Conservation (phyloP, 2,888 invertebrate species). For the Dryomyza anilis region DNA sequence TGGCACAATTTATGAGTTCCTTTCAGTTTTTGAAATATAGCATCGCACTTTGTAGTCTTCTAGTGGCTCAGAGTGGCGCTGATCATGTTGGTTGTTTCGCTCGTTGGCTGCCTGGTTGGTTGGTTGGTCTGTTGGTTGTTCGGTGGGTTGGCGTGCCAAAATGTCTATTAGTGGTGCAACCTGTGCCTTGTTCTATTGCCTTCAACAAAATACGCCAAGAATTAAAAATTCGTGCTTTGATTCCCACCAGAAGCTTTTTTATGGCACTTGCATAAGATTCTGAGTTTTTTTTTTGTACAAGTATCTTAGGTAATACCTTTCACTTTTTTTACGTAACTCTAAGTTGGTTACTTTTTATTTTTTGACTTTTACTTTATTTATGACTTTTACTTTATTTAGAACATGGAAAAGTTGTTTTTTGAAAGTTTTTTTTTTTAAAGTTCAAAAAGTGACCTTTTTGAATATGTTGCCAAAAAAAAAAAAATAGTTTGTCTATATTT, state of each 20-base stretch:
- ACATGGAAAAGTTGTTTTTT: too few species aligned
- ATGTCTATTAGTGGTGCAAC: conserved; percentile 23
- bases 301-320: conserved; percentile 3
- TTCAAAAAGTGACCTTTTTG: too few species aligned
- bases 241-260: conserved; percentile 17
- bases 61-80: conserved; percentile 4
- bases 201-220: conserved; percentile 3
- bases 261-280: conserved; percentile 12
- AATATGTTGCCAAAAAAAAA: too few species aligned
- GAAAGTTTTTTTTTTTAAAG: too few species aligned
- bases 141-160: conserved; percentile 16
- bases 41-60: conserved; percentile 10
- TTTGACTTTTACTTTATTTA: too few species aligned
- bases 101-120: too few species aligned
- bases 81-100: too few species aligned
- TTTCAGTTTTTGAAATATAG: conserved; percentile 27
- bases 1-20: conserved; percentile 26
- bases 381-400: too few species aligned
- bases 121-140: background rate
- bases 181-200: conserved; percentile 8
- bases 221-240: conserved; percentile 10
- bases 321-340: conserved; percentile 12
- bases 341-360: too few species aligned
- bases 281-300: background rate
- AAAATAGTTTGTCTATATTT: too few species aligned